Conservation (phyloP, 2,888 invertebrate species). For the Adelognathus sp. region DNA sequence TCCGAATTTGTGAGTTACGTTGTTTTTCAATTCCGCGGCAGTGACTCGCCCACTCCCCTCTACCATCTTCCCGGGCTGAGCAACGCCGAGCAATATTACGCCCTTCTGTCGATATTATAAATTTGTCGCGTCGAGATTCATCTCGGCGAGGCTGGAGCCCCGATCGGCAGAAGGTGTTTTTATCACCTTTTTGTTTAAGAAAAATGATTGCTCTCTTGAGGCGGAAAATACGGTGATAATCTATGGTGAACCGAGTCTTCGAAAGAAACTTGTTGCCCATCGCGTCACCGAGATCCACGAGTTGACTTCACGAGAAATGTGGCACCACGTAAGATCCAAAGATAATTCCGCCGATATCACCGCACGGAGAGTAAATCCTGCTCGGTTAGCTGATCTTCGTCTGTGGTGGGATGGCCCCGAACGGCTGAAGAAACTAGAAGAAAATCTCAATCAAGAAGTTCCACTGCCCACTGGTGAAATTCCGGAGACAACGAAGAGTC, state of each 20-base stretch:
- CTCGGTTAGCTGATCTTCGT: neutral
- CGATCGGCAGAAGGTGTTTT: too few relatives aligned
- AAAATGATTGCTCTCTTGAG: too few relatives aligned
- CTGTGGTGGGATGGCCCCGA: constrained; percentile 53
- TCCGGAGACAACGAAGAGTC: constrained; percentile 29
- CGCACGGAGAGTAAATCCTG: constrained; percentile 44
- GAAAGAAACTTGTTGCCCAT: neutral
- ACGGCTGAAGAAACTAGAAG: constrained; percentile 32
- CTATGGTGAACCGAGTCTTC: neutral
- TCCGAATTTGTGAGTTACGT: too few relatives aligned
- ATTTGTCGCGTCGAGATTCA: too few relatives aligned
- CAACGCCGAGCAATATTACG: too few relatives aligned
- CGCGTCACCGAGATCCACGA: neutral
- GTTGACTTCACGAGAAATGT: neutral
- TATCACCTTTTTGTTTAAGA: too few relatives aligned
- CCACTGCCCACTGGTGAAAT: neutral
- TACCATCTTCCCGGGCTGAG: too few relatives aligned
- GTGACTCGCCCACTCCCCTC: too few relatives aligned
- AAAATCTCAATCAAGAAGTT: neutral
- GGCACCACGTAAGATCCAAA: constrained; percentile 1
- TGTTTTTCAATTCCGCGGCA: too few relatives aligned
- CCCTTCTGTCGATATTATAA: too few relatives aligned
- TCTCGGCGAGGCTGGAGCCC: too few relatives aligned
- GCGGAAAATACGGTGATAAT: too few relatives aligned
- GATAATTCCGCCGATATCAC: constrained; percentile 59